Percentiles rank a stretch among this genome's conserved stretches.
Conservation (phyloP, 2,113 vertebrate genomes). For the Sturnus vulgaris region DNA sequence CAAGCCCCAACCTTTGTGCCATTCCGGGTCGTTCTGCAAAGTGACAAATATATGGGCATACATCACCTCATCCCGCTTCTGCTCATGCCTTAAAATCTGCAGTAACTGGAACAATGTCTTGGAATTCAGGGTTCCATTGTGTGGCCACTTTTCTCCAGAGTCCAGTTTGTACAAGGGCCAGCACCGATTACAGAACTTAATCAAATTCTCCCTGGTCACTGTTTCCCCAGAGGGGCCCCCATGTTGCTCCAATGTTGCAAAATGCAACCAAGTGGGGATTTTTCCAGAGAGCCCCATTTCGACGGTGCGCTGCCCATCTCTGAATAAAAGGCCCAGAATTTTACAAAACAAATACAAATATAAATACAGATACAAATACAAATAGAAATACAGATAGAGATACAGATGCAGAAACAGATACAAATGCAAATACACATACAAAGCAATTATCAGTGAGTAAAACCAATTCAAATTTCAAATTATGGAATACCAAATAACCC, state of each 20-base stretch:
- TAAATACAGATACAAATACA: neutral
- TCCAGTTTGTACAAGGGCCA: neutral
- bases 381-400: no score
- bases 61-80: neutral
- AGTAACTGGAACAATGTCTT: neutral
- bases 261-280: neutral
- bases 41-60: neutral
- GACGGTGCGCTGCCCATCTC: neutral
- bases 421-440: no score
- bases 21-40: neutral
- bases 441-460: neutral
- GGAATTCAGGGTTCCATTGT: neutral
- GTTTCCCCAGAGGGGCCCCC: neutral
- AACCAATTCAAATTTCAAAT: no score
- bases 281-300: neutral
- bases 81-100: neutral
- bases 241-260: neutral
- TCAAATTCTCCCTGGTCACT: neutral
- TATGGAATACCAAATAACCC: no score
- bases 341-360: neutral
- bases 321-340: neutral
- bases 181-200: neutral
- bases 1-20: neutral
- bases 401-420: no score
- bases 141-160: neutral